Evolutionary conservation across 2,113 vertebrate genomes (phyloP), one percentile per base, ranked within the genome.

Genomic region (Nothoprocta perdicaria): DNA sequence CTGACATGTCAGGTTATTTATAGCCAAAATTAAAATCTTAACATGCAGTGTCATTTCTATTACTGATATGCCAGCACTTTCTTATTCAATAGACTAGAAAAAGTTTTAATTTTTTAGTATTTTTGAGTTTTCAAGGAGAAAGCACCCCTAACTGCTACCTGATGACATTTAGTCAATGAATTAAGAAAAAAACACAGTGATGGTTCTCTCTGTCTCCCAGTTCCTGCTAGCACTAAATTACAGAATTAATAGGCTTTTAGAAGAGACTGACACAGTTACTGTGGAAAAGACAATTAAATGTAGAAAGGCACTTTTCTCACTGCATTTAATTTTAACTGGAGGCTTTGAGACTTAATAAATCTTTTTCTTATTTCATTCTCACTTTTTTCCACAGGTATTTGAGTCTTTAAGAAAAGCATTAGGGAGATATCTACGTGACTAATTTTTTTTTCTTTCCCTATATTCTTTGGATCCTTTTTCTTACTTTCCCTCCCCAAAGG

Each of bases 171-270:
- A 97, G 97, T 97, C 97, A 97, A 96, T 96, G 95, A 86, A 94
- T 83, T 86, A 48, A 85, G 89, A 83, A 95, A 88, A 87, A 86
- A 96, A 74, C 3, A 6, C 45, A 38, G 80, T 22, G 24, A 74
- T 87, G 88, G 69, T 87, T 96, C 86, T 75, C 76, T 85, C 86
- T 83, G 91, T 96, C 93, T 94, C 91, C 22, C 80, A 60, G 86
- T 57, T 96, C 96, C 90, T 48, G 65, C 91, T 43, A 71, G 74
- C 96, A 97, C 90, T 97, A 97, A 97, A 97, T 98, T 97, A 97
- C 92, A 75, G 96, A 97, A 98, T 97, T 98, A 97, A 97, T 96
- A 95, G 97, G 96, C 96, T 98, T 98, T 97, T 97, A 97, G 97
- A 89, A 88, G 92, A 97, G 97, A 95, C 94, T 97, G 97, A 96